phyloP scores from a whole-genome alignment of 2,797 vertebrate genomes.

The Rousettus madagascariensis region DNA sequence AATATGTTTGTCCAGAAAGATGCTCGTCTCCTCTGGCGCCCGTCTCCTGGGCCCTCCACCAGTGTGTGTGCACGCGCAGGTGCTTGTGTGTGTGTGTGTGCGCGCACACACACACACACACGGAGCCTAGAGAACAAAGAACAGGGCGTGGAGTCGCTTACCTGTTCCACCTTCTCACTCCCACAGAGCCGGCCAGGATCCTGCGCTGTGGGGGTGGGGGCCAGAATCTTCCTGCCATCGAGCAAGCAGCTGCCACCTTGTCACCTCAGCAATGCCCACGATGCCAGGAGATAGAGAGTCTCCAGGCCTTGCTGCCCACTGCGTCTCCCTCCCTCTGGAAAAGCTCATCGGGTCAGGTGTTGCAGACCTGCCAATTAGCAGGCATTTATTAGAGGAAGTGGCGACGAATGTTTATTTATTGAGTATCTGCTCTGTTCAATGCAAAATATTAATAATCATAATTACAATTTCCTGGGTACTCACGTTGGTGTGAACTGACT shows the following conservation, averaged over 20 bases:
- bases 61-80: accelerated
- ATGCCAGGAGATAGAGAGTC: not conserved
- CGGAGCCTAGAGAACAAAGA: not conserved
- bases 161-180: not conserved
- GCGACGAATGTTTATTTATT: not conserved
- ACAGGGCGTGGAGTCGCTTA: not conserved
- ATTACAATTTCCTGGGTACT: not conserved
- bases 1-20: not conserved
- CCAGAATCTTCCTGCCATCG: not conserved
- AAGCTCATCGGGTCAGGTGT: not conserved
- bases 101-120: accelerated
- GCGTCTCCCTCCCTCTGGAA: not conserved
- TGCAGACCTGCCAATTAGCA: not conserved
- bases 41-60: not conserved
- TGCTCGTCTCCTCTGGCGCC: not conserved
- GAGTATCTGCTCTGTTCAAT: not conserved
- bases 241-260: not conserved
- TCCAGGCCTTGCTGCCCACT: not conserved
- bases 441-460: not conserved
- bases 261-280: not conserved
- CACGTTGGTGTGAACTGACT: not conserved
- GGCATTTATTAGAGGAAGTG: not conserved
- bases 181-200: not conserved
- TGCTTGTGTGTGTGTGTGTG: accelerated
- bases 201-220: not conserved